Conservation (phyloP, 2,797 vertebrate genomes). For the Glyptemys insculpta region DNA sequence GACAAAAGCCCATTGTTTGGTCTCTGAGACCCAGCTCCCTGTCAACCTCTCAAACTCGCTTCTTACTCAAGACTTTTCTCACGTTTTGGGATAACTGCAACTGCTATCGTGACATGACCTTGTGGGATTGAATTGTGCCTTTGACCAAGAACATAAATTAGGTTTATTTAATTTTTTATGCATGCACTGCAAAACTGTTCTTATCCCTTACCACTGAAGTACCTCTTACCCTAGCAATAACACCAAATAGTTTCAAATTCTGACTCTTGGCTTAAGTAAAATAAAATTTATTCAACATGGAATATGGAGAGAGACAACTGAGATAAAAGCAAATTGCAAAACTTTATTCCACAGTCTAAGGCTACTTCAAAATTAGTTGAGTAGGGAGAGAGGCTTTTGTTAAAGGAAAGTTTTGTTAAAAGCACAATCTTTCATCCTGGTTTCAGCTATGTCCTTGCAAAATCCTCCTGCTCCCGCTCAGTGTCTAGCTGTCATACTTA, state of each 20-base stretch:
- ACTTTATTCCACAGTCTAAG: not conserved
- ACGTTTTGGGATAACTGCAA: not conserved
- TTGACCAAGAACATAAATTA: not conserved
- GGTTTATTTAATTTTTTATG: not conserved
- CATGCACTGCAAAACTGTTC: too few relatives aligned
- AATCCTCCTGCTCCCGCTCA: not conserved
- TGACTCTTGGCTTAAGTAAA: not conserved
- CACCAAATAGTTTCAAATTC: not conserved
- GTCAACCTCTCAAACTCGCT: not conserved
- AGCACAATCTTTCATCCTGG: not conserved
- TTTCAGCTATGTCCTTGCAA: not conserved
- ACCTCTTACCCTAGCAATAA: not conserved
- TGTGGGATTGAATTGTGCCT: not conserved
- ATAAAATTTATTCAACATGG: rapidly evolving
- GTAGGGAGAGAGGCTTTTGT: not conserved
- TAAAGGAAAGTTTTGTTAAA: too few relatives aligned
- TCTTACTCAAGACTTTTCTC: not conserved
- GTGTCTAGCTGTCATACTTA: not conserved
- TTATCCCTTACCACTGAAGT: not conserved
- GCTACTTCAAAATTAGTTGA: not conserved
- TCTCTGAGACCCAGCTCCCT: slow-evolving; percentile 39
- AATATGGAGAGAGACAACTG: not conserved
- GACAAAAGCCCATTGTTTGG: slow-evolving; percentile 41
- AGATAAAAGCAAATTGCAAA: not conserved
- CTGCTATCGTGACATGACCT: not conserved